These are phyloP conservation scores for Apaloderma vittatum DNA, from an alignment of 2,113 vertebrate genomes.

Conservation along the genomic window DNA sequence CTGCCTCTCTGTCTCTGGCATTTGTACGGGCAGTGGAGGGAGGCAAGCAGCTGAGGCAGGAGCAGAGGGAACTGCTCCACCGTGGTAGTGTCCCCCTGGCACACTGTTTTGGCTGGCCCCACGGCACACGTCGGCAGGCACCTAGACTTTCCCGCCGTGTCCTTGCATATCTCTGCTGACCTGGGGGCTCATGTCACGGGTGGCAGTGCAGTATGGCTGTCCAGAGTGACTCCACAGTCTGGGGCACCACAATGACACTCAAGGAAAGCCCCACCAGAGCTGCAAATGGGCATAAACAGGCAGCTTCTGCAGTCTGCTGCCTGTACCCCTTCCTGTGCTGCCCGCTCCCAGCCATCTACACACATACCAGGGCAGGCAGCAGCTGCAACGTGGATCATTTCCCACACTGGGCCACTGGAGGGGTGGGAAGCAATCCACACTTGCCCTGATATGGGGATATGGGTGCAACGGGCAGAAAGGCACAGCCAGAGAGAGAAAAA, in stretches of 20 bases:
- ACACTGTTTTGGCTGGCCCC: rapidly evolving
- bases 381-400: neutral
- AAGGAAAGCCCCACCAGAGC: neutral
- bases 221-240: neutral
- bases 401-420: rapidly evolving
- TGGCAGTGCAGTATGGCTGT: neutral
- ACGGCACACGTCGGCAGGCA: neutral
- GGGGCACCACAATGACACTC: neutral
- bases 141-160: neutral
- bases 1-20: neutral
- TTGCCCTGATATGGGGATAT: neutral
- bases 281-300: neutral
- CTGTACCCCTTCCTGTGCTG: neutral
- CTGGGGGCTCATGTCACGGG: neutral
- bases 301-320: neutral
- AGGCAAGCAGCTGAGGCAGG: neutral
- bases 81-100: neutral
- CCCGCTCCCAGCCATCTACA: neutral
- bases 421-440: neutral
- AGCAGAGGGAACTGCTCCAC: neutral
- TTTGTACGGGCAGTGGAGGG: neutral
- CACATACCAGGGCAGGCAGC: neutral
- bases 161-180: neutral
- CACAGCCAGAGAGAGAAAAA: neutral
- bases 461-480: neutral